phyloP scores from a whole-genome alignment of 2,113 vertebrate species.

The Guaruba guarouba region DNA sequence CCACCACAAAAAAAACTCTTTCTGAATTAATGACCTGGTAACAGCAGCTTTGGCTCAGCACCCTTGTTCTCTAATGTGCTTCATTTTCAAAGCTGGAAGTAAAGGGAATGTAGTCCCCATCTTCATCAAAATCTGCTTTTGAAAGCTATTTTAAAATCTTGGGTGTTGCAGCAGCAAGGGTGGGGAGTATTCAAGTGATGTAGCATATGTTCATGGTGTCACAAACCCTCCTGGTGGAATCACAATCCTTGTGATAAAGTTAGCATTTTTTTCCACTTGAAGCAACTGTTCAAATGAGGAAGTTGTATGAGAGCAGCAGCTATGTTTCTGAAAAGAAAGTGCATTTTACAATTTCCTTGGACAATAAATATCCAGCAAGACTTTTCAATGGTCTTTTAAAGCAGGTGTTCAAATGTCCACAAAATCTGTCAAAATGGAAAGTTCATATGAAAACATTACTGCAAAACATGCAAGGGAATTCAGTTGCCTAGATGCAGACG shows the following conservation, averaged over 20 bases:
- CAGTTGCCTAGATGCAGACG: background rate
- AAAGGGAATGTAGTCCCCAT: background rate
- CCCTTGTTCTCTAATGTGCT: background rate
- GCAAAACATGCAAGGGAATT: background rate
- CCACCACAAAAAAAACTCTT: background rate
- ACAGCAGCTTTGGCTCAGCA: background rate
- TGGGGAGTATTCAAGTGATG: background rate
- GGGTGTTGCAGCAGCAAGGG: background rate
- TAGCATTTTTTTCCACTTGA: background rate
- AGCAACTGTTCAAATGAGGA: background rate
- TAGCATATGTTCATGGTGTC: background rate
- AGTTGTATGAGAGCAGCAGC: background rate
- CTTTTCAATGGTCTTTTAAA: background rate
- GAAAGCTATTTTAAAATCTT: background rate
- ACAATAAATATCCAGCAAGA: background rate
- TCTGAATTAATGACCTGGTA: background rate
- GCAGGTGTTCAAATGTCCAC: background rate
- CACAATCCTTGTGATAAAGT: background rate
- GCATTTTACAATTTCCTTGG: background rate
- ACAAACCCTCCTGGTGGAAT: background rate
- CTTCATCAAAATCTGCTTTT: background rate
- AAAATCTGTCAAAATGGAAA: background rate
- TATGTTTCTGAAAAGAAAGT: background rate
- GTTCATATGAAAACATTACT: background rate
- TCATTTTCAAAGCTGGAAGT: background rate